These are phyloP conservation scores for Propithecus deckenii DNA, from an alignment of 2,797 vertebrate genomes.

Conservation along the genomic window DNA sequence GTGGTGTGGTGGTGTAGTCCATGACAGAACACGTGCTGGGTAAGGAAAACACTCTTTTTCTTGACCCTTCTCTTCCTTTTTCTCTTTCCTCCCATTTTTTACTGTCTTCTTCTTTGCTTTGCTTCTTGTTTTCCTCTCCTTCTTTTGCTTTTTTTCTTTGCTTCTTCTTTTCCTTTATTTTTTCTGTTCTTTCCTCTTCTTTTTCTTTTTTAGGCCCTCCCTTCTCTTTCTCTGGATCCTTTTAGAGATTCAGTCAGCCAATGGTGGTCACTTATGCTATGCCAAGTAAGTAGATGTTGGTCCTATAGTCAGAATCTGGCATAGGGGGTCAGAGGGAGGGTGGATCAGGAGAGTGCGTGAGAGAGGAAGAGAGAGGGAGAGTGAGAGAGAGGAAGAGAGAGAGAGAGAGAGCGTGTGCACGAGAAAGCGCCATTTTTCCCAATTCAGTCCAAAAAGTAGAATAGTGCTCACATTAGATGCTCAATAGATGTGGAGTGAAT, in stretches of 20 bases:
- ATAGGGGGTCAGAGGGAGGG: not conserved
- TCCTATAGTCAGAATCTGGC: not conserved
- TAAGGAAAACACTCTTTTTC: not conserved
- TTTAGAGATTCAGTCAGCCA: not conserved
- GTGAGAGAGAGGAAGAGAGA: not conserved
- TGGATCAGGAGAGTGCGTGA: not conserved
- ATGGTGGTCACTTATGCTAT: not conserved
- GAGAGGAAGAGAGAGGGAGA: not conserved
- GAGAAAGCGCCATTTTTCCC: not conserved
- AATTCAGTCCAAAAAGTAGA: not conserved
- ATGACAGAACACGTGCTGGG: not conserved
- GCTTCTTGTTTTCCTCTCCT: not conserved
- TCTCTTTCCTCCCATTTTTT: not conserved
- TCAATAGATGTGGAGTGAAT: not conserved
- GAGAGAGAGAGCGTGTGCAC: too few relatives aligned
- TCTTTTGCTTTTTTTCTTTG: not conserved
- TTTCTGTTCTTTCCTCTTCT: not conserved
- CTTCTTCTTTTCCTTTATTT: not conserved
- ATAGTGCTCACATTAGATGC: not conserved
- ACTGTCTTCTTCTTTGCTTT: not conserved
- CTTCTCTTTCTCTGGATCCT: not conserved
- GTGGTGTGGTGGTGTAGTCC: fast-evolving
- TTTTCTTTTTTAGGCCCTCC: not conserved
- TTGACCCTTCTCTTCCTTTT: not conserved
- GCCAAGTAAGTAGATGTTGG: not conserved